phyloP scores from a whole-genome alignment of 2,113 vertebrate species.

The Pseudorasbora parva region DNA sequence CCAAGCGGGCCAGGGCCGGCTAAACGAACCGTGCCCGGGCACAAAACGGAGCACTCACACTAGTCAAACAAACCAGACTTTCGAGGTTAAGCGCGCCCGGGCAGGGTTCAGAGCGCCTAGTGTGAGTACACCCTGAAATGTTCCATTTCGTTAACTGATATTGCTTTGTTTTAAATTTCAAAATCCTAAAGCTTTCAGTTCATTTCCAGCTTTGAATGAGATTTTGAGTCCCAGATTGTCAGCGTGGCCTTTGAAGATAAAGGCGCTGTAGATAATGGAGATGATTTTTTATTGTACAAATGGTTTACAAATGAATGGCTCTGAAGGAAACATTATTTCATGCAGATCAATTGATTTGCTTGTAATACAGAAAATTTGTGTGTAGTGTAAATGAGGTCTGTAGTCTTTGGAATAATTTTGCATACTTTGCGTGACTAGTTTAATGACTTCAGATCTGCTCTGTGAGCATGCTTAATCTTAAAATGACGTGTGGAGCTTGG shows the following conservation, averaged over 20 bases:
- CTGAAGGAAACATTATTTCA: slow-evolving; percentile 3
- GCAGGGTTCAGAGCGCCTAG: too few species aligned
- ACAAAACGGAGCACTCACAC: too few species aligned
- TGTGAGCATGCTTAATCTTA: slow-evolving; percentile 12
- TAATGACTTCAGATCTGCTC: slow-evolving; percentile 20
- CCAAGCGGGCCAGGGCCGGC: too few species aligned
- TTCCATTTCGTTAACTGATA: not conserved
- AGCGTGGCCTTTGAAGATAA: not conserved
- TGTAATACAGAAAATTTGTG: slow-evolving; percentile 17
- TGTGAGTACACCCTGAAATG: too few species aligned
- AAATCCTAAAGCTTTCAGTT: not conserved
- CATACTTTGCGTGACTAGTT: slow-evolving; percentile 22
- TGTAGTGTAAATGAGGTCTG: slow-evolving; percentile 24
- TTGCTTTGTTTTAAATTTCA: not conserved
- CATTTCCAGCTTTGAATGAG: not conserved
- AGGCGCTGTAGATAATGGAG: not conserved
- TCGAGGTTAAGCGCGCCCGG: too few species aligned
- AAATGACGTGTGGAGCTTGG: slow-evolving; percentile 16
- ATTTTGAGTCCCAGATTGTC: slow-evolving; percentile 13
- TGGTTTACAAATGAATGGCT: slow-evolving; percentile 25
- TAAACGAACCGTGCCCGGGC: too few species aligned
- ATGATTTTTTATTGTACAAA: slow-evolving; percentile 4
- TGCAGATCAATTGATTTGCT: slow-evolving; percentile 4
- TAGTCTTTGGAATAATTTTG: slow-evolving; percentile 27
- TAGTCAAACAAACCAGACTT: too few species aligned